Evolutionary conservation across 2,888 invertebrate species (phyloP).

Genomic region (Timandra comae): DNA sequence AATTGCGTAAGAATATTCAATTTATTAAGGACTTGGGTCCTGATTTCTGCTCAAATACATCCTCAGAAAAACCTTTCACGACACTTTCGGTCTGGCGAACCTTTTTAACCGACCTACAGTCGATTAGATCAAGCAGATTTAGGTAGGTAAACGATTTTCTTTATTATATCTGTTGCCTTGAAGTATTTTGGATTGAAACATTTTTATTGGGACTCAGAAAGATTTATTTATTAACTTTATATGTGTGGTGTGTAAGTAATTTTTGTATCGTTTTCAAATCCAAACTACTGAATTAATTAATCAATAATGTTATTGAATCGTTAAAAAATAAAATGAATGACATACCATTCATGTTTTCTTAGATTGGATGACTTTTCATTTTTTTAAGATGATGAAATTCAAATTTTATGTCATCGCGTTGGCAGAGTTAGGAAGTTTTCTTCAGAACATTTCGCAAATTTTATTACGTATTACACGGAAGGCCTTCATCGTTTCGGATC

Average conservation of each 20-base stretch:
- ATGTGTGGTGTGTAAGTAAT: too few relatives aligned
- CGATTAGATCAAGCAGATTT: conserved; percentile 6
- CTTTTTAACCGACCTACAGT: conserved; percentile 8
- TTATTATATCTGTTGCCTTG: neutral
- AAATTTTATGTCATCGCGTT: conserved; percentile 26
- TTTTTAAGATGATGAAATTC: conserved; percentile 27
- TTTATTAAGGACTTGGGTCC: conserved; percentile 24
- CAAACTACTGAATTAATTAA: too few relatives aligned
- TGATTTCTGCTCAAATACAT: conserved; percentile 27
- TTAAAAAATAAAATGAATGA: too few relatives aligned
- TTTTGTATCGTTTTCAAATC: too few relatives aligned
- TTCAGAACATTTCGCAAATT: conserved; percentile 45
- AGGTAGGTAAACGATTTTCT: neutral
- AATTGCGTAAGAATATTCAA: conserved; percentile 34
- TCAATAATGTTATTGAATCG: too few relatives aligned
- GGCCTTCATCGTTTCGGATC: conserved; percentile 57
- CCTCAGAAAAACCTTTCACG: conserved; percentile 18
- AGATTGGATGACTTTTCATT: too few relatives aligned
- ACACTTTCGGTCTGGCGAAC: conserved; percentile 17
- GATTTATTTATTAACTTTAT: too few relatives aligned
- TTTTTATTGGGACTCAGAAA: neutral
- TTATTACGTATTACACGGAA: conserved; percentile 50
- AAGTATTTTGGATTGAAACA: neutral
- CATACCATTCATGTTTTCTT: too few relatives aligned
- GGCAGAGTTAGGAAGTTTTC: conserved; percentile 33